Percentiles rank a stretch among this genome's conserved stretches.
phyloP scores from a whole-genome alignment of 1,140 invertebrate genomes.

The Apis laboriosa region DNA sequence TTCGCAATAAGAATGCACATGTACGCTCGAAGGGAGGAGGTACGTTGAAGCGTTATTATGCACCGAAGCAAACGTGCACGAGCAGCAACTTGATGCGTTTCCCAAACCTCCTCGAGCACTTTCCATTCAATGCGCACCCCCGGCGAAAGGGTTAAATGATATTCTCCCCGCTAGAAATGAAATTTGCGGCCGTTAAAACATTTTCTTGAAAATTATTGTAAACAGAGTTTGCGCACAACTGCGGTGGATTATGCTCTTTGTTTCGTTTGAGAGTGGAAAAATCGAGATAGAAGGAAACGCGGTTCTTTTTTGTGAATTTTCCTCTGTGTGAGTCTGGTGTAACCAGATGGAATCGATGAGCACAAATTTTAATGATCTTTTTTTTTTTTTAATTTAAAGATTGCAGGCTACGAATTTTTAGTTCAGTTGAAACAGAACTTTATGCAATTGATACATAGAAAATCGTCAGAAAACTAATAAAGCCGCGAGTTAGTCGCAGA shows the following conservation, averaged over 20 bases:
- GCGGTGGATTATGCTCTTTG: not conserved
- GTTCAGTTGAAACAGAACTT: too few relatives aligned
- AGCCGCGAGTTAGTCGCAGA: too few relatives aligned
- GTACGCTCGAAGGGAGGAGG: not conserved
- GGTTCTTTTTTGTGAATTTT: too few relatives aligned
- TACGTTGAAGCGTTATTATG: slow-evolving; percentile 39
- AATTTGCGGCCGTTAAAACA: slow-evolving; percentile 1
- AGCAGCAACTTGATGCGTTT: slow-evolving; percentile 23
- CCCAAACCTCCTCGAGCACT: not conserved
- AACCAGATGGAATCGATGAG: too few relatives aligned
- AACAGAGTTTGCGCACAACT: too few relatives aligned
- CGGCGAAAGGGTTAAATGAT: slow-evolving; percentile 31
- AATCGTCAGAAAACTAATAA: too few relatives aligned
- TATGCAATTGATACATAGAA: too few relatives aligned
- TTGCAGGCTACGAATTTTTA: too few relatives aligned
- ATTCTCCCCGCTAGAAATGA: slow-evolving; percentile 9
- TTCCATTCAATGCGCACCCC: slow-evolving; percentile 31
- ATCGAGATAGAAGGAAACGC: too few relatives aligned
- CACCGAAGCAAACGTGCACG: slow-evolving; percentile 19
- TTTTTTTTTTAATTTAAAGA: too few relatives aligned
- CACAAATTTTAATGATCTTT: too few relatives aligned
- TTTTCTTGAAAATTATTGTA: not conserved
- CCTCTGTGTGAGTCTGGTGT: too few relatives aligned
- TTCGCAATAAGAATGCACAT: not conserved
- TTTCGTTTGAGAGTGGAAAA: not conserved